Evolutionary conservation across 2,888 invertebrate genomes (phyloP).

Genomic region (Lasioglossum figueresi): DNA sequence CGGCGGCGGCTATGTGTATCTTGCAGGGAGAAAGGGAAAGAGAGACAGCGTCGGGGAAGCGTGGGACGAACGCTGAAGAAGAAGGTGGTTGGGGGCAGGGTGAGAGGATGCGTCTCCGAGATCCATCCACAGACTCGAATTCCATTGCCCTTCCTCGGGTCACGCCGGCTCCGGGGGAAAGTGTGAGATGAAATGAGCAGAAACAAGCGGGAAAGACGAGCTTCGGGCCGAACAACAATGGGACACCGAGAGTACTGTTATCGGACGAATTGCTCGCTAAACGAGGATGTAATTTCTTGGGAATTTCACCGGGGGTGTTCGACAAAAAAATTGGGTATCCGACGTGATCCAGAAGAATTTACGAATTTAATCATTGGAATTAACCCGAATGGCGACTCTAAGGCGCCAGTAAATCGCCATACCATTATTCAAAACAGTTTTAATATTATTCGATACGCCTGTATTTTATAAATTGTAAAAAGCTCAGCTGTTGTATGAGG

Average conservation of each 20-base stretch:
- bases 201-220: constrained; percentile 62
- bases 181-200: constrained; percentile 68
- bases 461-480: too few species aligned
- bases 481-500: too few species aligned
- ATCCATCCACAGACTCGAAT: constrained; percentile 70
- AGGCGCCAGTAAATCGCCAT: too few species aligned
- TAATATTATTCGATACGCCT: too few species aligned
- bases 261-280: constrained; percentile 46
- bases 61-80: constrained; percentile 57
- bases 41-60: constrained; percentile 43
- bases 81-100: constrained; percentile 51
- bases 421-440: too few species aligned
- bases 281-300: background rate
- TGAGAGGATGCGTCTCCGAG: constrained; percentile 66
- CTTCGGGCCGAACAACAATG: constrained; percentile 63
- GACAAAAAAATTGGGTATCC: background rate
- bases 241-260: constrained; percentile 53
- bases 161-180: constrained; percentile 53
- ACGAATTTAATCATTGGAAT: too few species aligned
- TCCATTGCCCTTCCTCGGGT: constrained; percentile 69
- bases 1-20: constrained; percentile 54
- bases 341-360: background rate
- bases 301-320: background rate
- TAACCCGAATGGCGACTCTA: too few species aligned
- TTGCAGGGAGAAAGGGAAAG: constrained; percentile 38